Conservation (phyloP, 2,797 vertebrate species). For the Yasuhikotakia modesta region DNA sequence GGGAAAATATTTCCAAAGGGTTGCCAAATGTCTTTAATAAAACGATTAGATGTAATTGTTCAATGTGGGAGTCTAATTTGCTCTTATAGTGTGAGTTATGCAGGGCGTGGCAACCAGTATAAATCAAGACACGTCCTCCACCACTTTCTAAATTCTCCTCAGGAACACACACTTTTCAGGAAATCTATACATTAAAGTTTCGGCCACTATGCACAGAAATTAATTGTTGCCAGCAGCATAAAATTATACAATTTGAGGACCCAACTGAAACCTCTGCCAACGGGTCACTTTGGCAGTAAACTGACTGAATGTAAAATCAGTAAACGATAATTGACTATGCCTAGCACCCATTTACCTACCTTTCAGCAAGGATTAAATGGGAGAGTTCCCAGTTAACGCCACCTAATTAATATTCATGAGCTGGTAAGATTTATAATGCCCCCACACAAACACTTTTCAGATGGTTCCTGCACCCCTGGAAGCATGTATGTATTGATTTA, state of each 20-base stretch:
- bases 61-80: background rate
- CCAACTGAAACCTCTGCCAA: no score
- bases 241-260: no score
- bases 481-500: slow-evolving; percentile 2
- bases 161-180: background rate
- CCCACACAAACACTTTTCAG: background rate
- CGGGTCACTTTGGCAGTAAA: no score
- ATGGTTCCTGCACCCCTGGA: background rate
- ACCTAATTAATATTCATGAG: background rate
- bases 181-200: background rate
- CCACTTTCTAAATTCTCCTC: background rate
- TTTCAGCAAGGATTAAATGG: background rate
- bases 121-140: background rate
- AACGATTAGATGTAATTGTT: background rate
- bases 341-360: no score
- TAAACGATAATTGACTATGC: no score
- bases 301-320: no score
- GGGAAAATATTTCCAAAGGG: background rate
- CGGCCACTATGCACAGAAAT: no score
- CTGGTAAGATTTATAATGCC: background rate
- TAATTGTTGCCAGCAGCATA: no score
- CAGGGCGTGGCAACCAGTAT: background rate
- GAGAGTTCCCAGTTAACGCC: background rate
- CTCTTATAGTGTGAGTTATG: background rate
- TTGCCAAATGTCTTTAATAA: background rate